Percentiles rank a stretch among this genome's conserved stretches.
phyloP scores from a whole-genome alignment of 2,888 invertebrate species.

The Clitarchus hookeri region DNA sequence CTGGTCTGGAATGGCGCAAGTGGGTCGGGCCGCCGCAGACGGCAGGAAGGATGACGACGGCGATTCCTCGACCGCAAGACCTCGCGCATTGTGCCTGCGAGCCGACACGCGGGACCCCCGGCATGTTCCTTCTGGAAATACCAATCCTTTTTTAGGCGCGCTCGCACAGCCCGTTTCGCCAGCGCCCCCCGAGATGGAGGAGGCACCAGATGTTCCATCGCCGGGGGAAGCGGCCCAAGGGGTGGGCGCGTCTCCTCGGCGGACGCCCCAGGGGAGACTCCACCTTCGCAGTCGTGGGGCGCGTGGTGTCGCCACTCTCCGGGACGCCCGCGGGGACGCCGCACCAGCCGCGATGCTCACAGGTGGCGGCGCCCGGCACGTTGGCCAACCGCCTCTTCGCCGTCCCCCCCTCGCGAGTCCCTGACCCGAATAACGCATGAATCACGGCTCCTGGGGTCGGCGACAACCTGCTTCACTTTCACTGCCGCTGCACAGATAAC shows the following conservation, averaged over 20 bases:
- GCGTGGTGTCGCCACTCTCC: neutral
- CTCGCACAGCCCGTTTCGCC: neutral
- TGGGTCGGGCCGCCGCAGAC: too few relatives aligned
- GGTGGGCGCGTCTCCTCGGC: neutral
- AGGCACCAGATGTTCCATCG: neutral
- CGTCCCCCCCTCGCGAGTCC: neutral
- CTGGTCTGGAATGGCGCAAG: too few relatives aligned
- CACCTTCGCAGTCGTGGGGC: neutral
- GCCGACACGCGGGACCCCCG: neutral
- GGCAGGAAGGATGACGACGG: too few relatives aligned
- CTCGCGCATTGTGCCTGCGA: neutral
- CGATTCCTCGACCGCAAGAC: too few relatives aligned
- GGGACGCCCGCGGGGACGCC: neutral
- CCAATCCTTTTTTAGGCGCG: neutral
- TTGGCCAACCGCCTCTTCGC: neutral
- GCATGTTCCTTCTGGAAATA: too few relatives aligned
- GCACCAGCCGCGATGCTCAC: neutral
- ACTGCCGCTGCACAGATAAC: neutral
- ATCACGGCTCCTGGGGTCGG: neutral
- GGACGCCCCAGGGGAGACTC: neutral
- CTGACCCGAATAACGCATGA: slow-evolving; percentile 14
- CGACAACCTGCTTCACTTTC: slow-evolving; percentile 14
- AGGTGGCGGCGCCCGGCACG: neutral
- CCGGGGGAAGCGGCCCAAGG: neutral
- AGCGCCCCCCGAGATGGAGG: neutral